phyloP scores from a whole-genome alignment of 2,797 vertebrate genomes.

The Schizopygopsis malacanthus region DNA sequence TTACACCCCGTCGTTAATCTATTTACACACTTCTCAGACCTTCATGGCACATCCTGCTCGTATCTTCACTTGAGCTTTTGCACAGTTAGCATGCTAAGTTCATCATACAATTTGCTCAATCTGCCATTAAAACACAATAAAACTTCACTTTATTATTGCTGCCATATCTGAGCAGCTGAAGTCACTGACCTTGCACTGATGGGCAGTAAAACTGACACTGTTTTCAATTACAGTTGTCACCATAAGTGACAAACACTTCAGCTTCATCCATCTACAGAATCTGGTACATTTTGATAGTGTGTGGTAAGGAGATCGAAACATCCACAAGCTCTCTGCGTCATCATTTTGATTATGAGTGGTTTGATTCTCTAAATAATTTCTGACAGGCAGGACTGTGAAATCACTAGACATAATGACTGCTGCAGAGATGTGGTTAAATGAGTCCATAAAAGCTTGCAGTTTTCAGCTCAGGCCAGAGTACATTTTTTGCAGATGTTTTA shows the following conservation, averaged over 20 bases:
- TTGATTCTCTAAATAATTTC: constrained; percentile 12
- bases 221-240: constrained; percentile 17
- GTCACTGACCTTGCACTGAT: constrained; percentile 27
- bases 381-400: constrained; percentile 18
- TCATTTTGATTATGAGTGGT: constrained; percentile 19
- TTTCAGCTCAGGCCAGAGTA: background rate
- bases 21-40: constrained; percentile 24
- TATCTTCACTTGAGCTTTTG: constrained; percentile 30
- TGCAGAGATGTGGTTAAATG: constrained; percentile 7
- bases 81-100: constrained; percentile 21
- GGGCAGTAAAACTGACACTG: constrained; percentile 29
- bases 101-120: constrained; percentile 2
- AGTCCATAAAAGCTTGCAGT: constrained; percentile 13
- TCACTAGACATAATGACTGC: constrained; percentile 20
- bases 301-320: constrained; percentile 8
- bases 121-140: constrained; percentile 1
- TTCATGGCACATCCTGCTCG: constrained; percentile 9
- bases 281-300: background rate
- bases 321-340: constrained; percentile 19
- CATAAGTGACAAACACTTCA: constrained; percentile 36
- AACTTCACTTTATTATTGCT: constrained; percentile 23
- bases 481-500: constrained; percentile 12
- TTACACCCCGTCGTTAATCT: constrained; percentile 31
- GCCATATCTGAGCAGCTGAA: constrained; percentile 20
- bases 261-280: constrained; percentile 36